Percentiles rank a stretch among this genome's conserved stretches.
Conservation (phyloP, 2,888 invertebrate species). For the Rhyacophila evoluta region DNA sequence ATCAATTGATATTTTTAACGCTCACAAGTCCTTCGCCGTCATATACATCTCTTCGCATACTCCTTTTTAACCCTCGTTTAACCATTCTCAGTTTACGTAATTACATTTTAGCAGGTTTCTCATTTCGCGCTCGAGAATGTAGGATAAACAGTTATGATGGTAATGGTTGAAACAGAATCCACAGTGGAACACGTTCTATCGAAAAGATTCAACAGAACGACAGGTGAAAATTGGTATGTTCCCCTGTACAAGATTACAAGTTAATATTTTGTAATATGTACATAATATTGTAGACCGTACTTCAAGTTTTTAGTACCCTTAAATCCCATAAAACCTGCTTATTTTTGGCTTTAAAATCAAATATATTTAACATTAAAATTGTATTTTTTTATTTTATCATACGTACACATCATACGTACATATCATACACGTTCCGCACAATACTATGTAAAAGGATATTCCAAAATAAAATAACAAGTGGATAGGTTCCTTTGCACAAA, state of each 20-base stretch:
- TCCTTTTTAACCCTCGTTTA: constrained; percentile 27
- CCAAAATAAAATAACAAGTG: no score
- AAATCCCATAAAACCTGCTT: no score
- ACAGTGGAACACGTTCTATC: not conserved
- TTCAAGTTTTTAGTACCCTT: no score
- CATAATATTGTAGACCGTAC: no score
- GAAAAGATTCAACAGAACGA: constrained; percentile 10
- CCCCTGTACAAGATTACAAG: not conserved
- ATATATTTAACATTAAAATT: no score
- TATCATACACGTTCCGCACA: no score
- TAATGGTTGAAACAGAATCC: not conserved
- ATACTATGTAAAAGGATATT: no score
- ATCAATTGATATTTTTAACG: no score
- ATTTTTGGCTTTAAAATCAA: no score
- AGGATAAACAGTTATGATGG: constrained; percentile 23
- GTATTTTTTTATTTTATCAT: no score
- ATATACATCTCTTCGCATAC: not conserved
- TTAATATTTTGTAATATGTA: not conserved
- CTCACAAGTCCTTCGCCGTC: not conserved
- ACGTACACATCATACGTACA: no score
- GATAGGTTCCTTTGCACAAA: no score
- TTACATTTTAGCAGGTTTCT: constrained; percentile 20
- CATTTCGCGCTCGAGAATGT: constrained; percentile 23
- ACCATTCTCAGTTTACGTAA: constrained; percentile 25
- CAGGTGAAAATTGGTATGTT: constrained; percentile 7